phyloP scores from a whole-genome alignment of 1,140 invertebrate genomes.

The Mercenaria mercenaria region DNA sequence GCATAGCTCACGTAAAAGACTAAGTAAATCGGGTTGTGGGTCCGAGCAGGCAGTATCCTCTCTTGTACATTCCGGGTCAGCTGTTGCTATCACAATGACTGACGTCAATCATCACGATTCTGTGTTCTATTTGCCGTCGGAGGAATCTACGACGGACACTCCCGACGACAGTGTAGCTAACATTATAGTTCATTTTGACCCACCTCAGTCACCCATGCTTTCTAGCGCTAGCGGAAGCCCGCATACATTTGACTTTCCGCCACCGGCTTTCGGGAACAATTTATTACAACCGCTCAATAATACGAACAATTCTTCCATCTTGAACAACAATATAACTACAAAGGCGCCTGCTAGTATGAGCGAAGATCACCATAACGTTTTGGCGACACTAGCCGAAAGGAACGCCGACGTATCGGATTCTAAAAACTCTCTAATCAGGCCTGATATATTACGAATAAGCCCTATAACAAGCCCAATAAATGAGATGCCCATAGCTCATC shows the following conservation, averaged over 20 bases:
- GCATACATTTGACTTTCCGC: constrained; percentile 80
- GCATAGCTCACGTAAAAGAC: constrained; percentile 53
- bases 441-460: constrained; percentile 45
- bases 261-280: constrained; percentile 61
- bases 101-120: constrained; percentile 72
- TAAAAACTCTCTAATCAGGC: constrained; percentile 37
- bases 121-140: constrained; percentile 63
- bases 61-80: constrained; percentile 65
- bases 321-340: neutral
- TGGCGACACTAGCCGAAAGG: constrained; percentile 14
- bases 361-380: neutral
- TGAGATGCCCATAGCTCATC: constrained; percentile 82
- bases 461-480: constrained; percentile 46
- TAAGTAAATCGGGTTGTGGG: constrained; percentile 64
- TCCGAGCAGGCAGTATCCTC: constrained; percentile 65
- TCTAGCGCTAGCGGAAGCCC: constrained; percentile 82
- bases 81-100: constrained; percentile 82
- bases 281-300: constrained; percentile 60
- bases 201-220: constrained; percentile 80
- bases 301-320: constrained; percentile 29
- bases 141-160: constrained; percentile 66
- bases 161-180: constrained; percentile 74
- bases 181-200: constrained; percentile 84
- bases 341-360: constrained; percentile 55
- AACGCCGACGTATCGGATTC: constrained; percentile 36